phyloP scores from a whole-genome alignment of 1,140 invertebrate species.

The Drosophila micromelanica region DNA sequence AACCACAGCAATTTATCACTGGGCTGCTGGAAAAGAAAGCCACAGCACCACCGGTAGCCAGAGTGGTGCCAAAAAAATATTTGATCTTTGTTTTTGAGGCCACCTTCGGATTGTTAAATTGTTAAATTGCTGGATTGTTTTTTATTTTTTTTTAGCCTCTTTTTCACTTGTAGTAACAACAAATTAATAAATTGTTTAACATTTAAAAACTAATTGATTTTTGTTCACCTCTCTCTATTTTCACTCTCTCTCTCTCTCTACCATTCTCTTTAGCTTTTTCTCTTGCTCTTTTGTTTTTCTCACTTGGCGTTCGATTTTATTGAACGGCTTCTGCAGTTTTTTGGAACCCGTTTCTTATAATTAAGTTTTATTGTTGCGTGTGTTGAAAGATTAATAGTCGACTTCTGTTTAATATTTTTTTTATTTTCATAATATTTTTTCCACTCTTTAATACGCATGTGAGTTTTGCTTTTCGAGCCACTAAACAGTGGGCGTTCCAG shows the following conservation, averaged over 20 bases:
- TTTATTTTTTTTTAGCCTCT: slow-evolving; percentile 45
- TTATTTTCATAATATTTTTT: slow-evolving; percentile 34
- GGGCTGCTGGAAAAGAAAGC: slow-evolving; percentile 64
- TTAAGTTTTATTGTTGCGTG: slow-evolving; percentile 79
- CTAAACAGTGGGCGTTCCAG: slow-evolving; percentile 74
- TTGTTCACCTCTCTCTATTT: slow-evolving; percentile 25
- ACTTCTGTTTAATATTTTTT: slow-evolving; percentile 78
- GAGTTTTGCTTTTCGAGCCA: slow-evolving; percentile 56
- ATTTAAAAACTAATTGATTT: slow-evolving; percentile 83
- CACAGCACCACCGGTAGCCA: slow-evolving; percentile 59
- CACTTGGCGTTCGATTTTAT: slow-evolving; percentile 30
- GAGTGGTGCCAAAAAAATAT: slow-evolving; percentile 61
- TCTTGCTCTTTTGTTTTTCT: slow-evolving; percentile 27
- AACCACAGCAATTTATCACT: slow-evolving; percentile 74
- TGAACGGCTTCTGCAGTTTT: slow-evolving; percentile 45
- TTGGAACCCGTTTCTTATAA: slow-evolving; percentile 59
- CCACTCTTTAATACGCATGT: slow-evolving; percentile 55
- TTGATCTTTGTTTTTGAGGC: slow-evolving; percentile 52
- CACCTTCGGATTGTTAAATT: slow-evolving; percentile 16
- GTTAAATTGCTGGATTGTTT: slow-evolving; percentile 42
- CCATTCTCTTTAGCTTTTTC: background rate
- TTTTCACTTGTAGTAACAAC: slow-evolving; percentile 58
- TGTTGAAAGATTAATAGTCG: slow-evolving; percentile 80
- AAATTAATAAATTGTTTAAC: slow-evolving; percentile 83
- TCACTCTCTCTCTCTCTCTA: background rate